These are phyloP conservation scores for Hesperia comma DNA, from an alignment of 2,888 invertebrate species.

Conservation along the genomic window DNA sequence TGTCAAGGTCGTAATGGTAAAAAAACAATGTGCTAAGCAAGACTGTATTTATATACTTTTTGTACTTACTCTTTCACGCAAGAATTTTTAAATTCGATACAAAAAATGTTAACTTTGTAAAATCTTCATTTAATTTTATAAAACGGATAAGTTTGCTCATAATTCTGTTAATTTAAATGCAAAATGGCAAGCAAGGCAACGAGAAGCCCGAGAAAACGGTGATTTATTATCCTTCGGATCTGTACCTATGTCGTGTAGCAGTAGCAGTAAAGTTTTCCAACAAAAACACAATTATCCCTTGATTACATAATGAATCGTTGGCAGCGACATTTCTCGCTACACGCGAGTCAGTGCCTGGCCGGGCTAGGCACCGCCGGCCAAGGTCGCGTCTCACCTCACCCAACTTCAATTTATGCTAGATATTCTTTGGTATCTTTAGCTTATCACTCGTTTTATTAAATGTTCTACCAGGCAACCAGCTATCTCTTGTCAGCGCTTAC, in stretches of 20 bases:
- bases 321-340: slow-evolving; percentile 48
- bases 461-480: not conserved
- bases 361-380: slow-evolving; percentile 65
- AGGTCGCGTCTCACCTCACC: slow-evolving; percentile 49
- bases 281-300: slow-evolving; percentile 18
- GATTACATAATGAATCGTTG: slow-evolving; percentile 19
- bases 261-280: slow-evolving; percentile 3
- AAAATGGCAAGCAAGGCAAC: too few relatives aligned
- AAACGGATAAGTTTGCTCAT: too few relatives aligned
- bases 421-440: not conserved
- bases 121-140: too few relatives aligned
- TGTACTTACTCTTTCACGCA: not conserved
- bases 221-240: too few relatives aligned
- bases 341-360: slow-evolving; percentile 57
- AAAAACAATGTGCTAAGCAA: not conserved
- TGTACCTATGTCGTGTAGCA: too few relatives aligned
- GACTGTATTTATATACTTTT: too few relatives aligned
- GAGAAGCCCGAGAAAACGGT: too few relatives aligned
- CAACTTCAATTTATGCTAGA: slow-evolving; percentile 4
- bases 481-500: not conserved
- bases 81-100: not conserved
- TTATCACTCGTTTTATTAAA: not conserved
- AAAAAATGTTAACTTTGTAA: too few relatives aligned
- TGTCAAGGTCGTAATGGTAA: not conserved
- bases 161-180: too few relatives aligned